Conservation (phyloP, 2,888 invertebrate species). For the Ecliptopera silaceata region DNA sequence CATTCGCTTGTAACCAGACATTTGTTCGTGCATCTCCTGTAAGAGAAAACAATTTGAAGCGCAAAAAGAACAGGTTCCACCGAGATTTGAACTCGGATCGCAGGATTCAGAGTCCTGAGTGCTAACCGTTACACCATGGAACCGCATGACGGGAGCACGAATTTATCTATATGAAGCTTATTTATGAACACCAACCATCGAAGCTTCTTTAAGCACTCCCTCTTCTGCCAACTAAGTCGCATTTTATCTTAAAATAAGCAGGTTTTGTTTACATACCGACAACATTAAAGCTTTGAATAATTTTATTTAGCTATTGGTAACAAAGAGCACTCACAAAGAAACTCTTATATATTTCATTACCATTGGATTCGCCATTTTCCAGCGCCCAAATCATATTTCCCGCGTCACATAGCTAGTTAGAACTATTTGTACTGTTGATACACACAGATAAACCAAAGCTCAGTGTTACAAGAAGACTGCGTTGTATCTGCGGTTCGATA, state of each 20-base stretch:
- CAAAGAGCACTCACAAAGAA: not conserved
- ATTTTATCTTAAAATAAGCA: too few species aligned
- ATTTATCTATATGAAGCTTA: not conserved
- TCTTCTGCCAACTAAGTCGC: not conserved
- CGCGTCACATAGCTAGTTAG: not conserved
- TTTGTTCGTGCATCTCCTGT: conserved; percentile 99
- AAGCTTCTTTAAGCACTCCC: not conserved
- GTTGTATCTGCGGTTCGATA: conserved; percentile 19
- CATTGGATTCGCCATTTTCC: conserved; percentile 5
- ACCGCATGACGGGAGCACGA: conserved; percentile 41
- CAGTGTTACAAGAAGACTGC: conserved; percentile 5
- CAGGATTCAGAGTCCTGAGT: conserved; percentile 92
- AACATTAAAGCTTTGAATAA: too few species aligned
- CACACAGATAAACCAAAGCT: not conserved
- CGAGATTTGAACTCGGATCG: conserved; percentile 92
- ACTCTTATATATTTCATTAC: not conserved
- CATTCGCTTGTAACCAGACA: conserved; percentile 99
- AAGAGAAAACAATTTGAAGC: conserved; percentile 23
- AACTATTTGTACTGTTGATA: not conserved
- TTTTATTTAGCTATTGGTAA: too few species aligned
- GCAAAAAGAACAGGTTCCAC: conserved; percentile 82
- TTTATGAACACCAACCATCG: not conserved
- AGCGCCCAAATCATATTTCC: not conserved
- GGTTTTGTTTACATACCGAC: too few species aligned
- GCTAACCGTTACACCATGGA: conserved; percentile 88